These are phyloP conservation scores for Petaurus breviceps DNA, from an alignment of 2,113 vertebrate genomes.

Conservation along the genomic window DNA sequence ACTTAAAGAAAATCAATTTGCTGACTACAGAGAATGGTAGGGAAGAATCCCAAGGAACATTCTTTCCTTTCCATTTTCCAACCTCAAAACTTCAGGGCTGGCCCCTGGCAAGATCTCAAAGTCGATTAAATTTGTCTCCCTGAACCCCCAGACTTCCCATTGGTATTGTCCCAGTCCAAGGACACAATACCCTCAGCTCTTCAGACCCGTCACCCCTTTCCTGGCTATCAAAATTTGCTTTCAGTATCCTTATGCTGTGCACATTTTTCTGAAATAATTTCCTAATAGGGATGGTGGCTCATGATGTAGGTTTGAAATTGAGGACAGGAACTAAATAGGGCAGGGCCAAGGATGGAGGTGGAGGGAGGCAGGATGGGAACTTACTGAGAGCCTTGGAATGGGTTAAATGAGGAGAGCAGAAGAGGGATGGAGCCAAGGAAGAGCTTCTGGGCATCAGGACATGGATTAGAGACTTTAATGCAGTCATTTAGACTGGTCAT, in stretches of 20 bases:
- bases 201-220: not conserved
- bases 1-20: not conserved
- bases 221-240: not conserved
- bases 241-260: not conserved
- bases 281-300: not conserved
- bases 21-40: not conserved
- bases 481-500: not conserved
- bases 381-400: not conserved
- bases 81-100: not conserved
- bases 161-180: not conserved
- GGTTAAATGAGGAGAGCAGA: not conserved
- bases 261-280: not conserved
- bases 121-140: not conserved
- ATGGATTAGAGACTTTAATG: not conserved
- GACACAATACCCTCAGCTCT: not conserved
- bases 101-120: not conserved
- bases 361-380: not conserved
- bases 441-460: not conserved
- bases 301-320: not conserved
- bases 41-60: not conserved
- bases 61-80: not conserved
- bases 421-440: not conserved
- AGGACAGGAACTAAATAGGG: not conserved
- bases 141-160: not conserved
- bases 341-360: not conserved